phyloP scores from a whole-genome alignment of 2,797 vertebrate genomes.

The Scolopax rusticola region DNA sequence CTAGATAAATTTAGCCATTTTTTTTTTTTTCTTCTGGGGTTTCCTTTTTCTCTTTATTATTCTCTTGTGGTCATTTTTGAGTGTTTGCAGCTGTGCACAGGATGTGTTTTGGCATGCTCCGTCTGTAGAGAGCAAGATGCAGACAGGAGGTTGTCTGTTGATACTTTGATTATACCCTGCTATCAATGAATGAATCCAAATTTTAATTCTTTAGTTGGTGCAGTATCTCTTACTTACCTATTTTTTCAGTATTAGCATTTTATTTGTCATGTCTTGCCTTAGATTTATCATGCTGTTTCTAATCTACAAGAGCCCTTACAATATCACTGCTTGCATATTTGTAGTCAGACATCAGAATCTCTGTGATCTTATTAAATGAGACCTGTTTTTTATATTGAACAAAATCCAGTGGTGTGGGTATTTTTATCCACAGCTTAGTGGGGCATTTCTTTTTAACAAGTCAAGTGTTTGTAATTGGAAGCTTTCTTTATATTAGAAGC shows the following conservation, averaged over 20 bases:
- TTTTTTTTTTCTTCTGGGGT: background rate
- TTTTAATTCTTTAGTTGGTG: background rate
- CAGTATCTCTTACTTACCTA: background rate
- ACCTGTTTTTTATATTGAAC: background rate
- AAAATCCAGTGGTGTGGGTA: background rate
- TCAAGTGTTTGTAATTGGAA: background rate
- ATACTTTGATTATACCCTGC: background rate
- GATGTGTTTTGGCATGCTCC: background rate
- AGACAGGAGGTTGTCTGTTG: conserved; percentile 1
- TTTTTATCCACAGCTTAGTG: background rate
- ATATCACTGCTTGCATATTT: background rate
- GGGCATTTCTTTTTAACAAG: background rate
- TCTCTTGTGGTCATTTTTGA: conserved; percentile 29
- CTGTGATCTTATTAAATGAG: background rate
- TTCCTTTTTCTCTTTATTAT: conserved; percentile 36
- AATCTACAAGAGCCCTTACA: background rate
- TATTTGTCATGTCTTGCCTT: background rate
- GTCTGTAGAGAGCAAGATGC: conserved; percentile 9
- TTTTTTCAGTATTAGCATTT: background rate
- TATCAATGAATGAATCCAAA: background rate
- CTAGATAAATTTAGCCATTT: background rate
- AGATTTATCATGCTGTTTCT: background rate
- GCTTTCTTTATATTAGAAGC: background rate
- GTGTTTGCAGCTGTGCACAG: conserved; percentile 50
- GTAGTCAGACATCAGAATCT: background rate